phyloP scores from a whole-genome alignment of 2,797 vertebrate species.

The Alfaro cultratus region DNA sequence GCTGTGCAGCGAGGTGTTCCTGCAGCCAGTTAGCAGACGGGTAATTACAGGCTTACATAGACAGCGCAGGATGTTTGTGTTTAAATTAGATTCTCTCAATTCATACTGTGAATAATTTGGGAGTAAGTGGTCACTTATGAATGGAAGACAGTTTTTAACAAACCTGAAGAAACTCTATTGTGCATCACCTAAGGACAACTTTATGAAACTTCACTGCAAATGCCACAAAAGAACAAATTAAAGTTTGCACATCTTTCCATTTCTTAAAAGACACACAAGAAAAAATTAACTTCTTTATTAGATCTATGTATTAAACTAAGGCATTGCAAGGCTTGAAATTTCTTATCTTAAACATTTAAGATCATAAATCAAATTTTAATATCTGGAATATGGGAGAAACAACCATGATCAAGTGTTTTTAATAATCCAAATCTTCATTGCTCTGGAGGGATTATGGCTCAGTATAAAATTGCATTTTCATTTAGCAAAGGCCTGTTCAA shows the following conservation, averaged over 20 bases:
- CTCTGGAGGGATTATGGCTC: background rate
- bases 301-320: background rate
- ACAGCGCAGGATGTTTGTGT: slow-evolving; percentile 10
- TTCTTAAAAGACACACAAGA: background rate
- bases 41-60: slow-evolving; percentile 11
- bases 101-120: slow-evolving; percentile 26
- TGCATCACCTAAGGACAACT: background rate
- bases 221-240: background rate
- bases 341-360: background rate
- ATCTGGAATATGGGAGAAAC: background rate
- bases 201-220: background rate
- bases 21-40: slow-evolving; percentile 22
- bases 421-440: background rate
- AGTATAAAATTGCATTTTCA: background rate
- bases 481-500: background rate
- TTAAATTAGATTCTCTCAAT: slow-evolving; percentile 20
- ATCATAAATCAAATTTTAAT: background rate
- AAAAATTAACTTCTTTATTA: background rate
- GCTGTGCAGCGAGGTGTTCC: slow-evolving; percentile 15
- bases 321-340: background rate
- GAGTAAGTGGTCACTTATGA: background rate
- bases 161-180: background rate
- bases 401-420: background rate
- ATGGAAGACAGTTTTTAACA: slow-evolving; percentile 11
- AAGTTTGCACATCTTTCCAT: background rate